Evolutionary conservation across 2,888 invertebrate species (phyloP).

Genomic region (Chalcosyrphus nemorum): DNA sequence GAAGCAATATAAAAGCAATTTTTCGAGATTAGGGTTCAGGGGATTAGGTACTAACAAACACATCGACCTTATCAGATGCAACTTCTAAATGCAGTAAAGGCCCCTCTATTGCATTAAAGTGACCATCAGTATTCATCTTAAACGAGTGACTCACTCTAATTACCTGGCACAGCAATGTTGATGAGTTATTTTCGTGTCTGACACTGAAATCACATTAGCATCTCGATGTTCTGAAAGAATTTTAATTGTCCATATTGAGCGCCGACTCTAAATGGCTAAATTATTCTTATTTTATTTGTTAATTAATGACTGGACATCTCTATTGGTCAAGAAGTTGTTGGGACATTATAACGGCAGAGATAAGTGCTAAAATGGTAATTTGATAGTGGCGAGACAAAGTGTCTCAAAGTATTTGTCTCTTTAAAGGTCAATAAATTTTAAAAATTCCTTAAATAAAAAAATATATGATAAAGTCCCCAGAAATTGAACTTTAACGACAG

Average conservation of each 20-base stretch:
- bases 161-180: constrained; percentile 9
- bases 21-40: neutral
- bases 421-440: neutral
- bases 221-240: constrained; percentile 18
- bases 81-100: constrained; percentile 25
- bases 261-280: constrained; percentile 23
- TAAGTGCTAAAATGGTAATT: constrained; percentile 41
- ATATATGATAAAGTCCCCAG: neutral
- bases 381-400: neutral
- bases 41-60: constrained; percentile 5
- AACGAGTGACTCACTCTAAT: constrained; percentile 58
- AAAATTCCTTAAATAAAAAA: neutral
- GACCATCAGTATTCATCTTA: constrained; percentile 37
- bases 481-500: neutral
- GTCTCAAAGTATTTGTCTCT: neutral
- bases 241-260: constrained; percentile 33
- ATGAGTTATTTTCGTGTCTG: constrained; percentile 35
- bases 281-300: constrained; percentile 39
- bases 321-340: constrained; percentile 16
- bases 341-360: constrained; percentile 6
- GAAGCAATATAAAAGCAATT: constrained; percentile 45
- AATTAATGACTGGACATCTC: constrained; percentile 31
- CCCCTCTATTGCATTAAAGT: constrained; percentile 20
- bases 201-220: constrained; percentile 62
- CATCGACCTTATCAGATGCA: constrained; percentile 42